phyloP scores from a whole-genome alignment of 2,797 vertebrate species.

The Pseudomugil gertrudae region DNA sequence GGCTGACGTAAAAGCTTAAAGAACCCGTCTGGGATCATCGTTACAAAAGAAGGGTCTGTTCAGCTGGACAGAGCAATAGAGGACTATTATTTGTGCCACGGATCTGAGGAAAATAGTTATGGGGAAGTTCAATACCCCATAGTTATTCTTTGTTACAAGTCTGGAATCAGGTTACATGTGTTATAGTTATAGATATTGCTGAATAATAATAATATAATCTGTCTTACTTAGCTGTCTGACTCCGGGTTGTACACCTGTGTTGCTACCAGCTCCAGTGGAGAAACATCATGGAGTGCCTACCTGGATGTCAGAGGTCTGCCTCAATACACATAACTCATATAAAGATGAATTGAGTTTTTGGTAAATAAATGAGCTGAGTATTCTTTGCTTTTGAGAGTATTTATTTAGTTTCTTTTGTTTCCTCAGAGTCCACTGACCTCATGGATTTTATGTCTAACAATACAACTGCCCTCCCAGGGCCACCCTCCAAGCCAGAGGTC shows the following conservation, averaged over 20 bases:
- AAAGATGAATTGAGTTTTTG: slow-evolving; percentile 7
- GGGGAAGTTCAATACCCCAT: slow-evolving; percentile 1
- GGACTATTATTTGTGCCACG: slow-evolving; percentile 29
- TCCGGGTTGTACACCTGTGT: slow-evolving; percentile 93
- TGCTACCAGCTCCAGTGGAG: slow-evolving; percentile 93
- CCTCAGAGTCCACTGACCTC: slow-evolving; percentile 89
- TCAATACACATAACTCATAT: slow-evolving; percentile 22
- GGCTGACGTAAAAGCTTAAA: slow-evolving; percentile 69
- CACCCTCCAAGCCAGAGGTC: slow-evolving; percentile 94
- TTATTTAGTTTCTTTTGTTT: slow-evolving; percentile 33
- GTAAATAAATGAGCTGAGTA: background rate
- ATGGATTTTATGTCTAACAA: slow-evolving; percentile 89
- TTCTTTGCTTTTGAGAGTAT: slow-evolving; percentile 8
- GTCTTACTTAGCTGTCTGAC: slow-evolving; percentile 85
- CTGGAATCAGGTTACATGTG: background rate
- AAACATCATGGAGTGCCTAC: slow-evolving; percentile 94
- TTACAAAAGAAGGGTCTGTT: slow-evolving; percentile 55
- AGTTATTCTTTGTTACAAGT: background rate
- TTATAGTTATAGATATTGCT: background rate
- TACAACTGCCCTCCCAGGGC: slow-evolving; percentile 88
- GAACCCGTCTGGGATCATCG: slow-evolving; percentile 65
- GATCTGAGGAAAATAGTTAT: slow-evolving; percentile 24
- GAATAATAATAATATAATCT: slow-evolving; percentile 8
- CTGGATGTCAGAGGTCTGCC: slow-evolving; percentile 90
- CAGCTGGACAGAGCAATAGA: slow-evolving; percentile 28